phyloP scores from a whole-genome alignment of 2,113 vertebrate genomes.

The Budorcas taxicolor region DNA sequence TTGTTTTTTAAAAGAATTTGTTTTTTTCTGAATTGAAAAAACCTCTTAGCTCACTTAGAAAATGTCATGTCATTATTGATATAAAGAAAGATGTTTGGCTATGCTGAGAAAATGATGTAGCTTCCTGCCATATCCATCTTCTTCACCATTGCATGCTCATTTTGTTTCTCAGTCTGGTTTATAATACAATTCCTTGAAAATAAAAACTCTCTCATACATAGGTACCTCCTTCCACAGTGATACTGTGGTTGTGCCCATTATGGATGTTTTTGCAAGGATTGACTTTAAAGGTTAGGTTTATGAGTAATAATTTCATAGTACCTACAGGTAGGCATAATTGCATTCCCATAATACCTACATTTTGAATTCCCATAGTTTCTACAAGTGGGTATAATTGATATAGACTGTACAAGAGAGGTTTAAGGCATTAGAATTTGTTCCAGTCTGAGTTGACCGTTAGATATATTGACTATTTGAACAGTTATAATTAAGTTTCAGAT shows the following conservation, averaged over 20 bases:
- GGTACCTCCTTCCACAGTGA: background rate
- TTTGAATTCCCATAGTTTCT: background rate
- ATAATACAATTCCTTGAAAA: conserved; percentile 6
- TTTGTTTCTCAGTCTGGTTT: conserved; percentile 27
- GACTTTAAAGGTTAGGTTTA: conserved; percentile 14
- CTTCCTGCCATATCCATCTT: background rate
- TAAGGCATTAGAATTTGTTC: conserved; percentile 28
- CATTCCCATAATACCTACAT: background rate
- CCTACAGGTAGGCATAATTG: background rate
- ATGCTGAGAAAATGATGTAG: background rate
- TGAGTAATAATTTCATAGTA: background rate
- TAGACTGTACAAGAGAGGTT: background rate
- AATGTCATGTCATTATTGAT: background rate
- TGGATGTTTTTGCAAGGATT: background rate
- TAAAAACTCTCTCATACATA: background rate
- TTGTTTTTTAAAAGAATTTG: background rate
- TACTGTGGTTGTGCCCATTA: background rate
- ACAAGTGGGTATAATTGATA: background rate
- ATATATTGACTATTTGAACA: background rate
- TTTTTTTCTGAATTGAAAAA: background rate
- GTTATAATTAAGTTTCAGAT: background rate
- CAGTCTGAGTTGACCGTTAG: background rate
- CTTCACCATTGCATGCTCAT: background rate
- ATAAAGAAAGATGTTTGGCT: conserved; percentile 1
- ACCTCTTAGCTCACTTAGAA: background rate